A percentile compares a stretch with the other conserved stretches of the same genome.
phyloP scores from a whole-genome alignment of 2,888 invertebrate genomes.

The Lasius fuliginosus region DNA sequence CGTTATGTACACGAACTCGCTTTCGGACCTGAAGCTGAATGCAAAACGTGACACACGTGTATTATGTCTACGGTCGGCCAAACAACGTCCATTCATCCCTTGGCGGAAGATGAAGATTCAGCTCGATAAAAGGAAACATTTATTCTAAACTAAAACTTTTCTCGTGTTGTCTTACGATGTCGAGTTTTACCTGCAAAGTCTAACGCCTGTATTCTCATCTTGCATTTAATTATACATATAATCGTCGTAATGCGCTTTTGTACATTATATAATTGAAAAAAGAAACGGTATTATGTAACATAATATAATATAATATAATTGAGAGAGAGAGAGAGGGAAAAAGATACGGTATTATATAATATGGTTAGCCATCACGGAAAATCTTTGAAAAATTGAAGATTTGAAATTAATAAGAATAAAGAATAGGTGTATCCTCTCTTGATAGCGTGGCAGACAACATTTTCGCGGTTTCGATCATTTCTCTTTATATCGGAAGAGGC shows the following conservation, averaged over 20 bases:
- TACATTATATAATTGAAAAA: background rate
- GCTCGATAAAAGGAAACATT: background rate
- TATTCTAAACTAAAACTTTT: background rate
- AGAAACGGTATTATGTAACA: background rate
- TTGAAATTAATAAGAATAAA: background rate
- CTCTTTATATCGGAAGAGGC: slow-evolving; percentile 11
- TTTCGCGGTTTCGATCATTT: slow-evolving; percentile 24
- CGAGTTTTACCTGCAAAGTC: background rate
- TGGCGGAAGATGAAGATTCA: slow-evolving; percentile 1
- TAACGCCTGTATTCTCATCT: background rate
- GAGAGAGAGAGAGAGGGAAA: too few relatives aligned
- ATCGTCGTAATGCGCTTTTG: too few relatives aligned
- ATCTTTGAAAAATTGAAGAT: background rate
- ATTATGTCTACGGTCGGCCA: slow-evolving; percentile 28
- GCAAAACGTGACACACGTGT: slow-evolving; percentile 40
- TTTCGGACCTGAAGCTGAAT: slow-evolving; percentile 28
- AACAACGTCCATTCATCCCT: slow-evolving; percentile 59
- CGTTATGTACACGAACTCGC: slow-evolving; percentile 68
- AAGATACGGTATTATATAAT: too few relatives aligned
- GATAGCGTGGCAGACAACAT: background rate
- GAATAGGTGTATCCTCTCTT: background rate
- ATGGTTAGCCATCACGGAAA: background rate
- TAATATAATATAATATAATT: background rate
- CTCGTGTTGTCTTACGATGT: background rate
- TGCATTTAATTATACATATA: background rate